Conservation (phyloP, 2,113 vertebrate species). For the Alexandromys fortis region DNA sequence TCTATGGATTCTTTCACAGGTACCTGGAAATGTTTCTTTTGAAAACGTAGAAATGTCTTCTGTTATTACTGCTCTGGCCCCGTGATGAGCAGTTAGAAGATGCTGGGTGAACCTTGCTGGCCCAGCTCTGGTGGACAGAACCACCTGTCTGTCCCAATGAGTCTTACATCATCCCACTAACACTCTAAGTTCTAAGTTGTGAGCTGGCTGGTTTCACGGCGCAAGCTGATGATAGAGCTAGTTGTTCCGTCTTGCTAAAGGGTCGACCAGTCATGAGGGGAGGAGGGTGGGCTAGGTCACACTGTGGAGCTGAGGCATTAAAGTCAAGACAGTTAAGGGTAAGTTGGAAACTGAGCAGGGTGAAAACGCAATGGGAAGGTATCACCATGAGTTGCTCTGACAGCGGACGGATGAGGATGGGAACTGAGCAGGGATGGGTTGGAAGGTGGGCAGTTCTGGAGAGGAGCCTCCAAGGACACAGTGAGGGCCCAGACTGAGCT, state of each 20-base stretch:
- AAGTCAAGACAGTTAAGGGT: not conserved
- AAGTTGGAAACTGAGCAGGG: not conserved
- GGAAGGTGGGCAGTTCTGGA: not conserved
- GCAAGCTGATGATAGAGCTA: not conserved
- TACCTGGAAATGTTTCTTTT: not conserved
- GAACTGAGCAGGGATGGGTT: not conserved
- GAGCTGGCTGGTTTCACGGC: not conserved
- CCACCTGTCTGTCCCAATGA: not conserved
- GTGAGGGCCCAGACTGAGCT: not conserved
- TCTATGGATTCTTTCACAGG: not conserved
- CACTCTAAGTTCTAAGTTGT: not conserved
- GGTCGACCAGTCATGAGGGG: not conserved
- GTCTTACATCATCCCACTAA: not conserved
- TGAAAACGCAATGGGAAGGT: not conserved
- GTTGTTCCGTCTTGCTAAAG: not conserved
- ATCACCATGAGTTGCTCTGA: no score
- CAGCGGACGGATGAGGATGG: not conserved
- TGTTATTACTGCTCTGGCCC: not conserved
- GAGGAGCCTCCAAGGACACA: fast-evolving
- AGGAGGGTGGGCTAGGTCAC: not conserved
- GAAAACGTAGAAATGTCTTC: constrained; percentile 14
- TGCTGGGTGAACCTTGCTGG: not conserved
- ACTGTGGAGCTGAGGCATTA: not conserved
- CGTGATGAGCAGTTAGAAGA: not conserved
- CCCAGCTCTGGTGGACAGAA: not conserved